Evolutionary conservation across 2,113 vertebrate species (phyloP), one percentile per base, ranked within the genome.

Genomic region (Bostrychus sinensis): DNA sequence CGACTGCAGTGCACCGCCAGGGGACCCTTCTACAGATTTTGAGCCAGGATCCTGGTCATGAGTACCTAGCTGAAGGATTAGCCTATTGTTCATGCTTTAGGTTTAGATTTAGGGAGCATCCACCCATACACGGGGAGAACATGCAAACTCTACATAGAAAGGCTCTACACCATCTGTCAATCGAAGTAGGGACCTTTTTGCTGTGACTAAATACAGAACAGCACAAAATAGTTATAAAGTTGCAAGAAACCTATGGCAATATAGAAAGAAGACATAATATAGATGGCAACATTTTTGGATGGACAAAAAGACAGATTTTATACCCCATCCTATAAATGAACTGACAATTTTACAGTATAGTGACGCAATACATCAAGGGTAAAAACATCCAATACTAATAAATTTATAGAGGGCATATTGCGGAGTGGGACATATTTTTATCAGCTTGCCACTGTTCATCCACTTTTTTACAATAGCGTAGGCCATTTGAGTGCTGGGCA

Each of bases 381-480:
- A 12, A 51, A 51, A 51, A 28, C 25, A 13, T 51, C 48, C 48
- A 25, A 14, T 30, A n/a, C 8, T 51, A n/a, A 28, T 30, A 30
- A 25, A 30, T 28, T 51, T n/a, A 51, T 28, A 51, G 48, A 51
- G 48, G 48, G 28, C 48, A 51, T 51, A 51, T 51, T 51, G 48
- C 48, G 28, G 26, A 51, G 48, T 51, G 5, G 8, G 30, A 3
- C 48, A 51, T 51, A 51, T 51, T 48, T 48, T 48, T 48, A 48
- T 48, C 45, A 17, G 25, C 48, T 14, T 14, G 3, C 14, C 8
- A 30, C 53, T 36, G 19, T 55, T 32, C 53, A 34, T 34, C 17
- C 1, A 23, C 16, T 7, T 3, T 25, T 50, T 59, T 48, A 14
- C 2, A 60, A 56, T 38, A 45, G 23, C 9, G 12, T 60, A 32